Percentiles rank a stretch among this genome's conserved stretches.
phyloP scores from a whole-genome alignment of 2,888 invertebrate genomes.

The Sturmia bella region DNA sequence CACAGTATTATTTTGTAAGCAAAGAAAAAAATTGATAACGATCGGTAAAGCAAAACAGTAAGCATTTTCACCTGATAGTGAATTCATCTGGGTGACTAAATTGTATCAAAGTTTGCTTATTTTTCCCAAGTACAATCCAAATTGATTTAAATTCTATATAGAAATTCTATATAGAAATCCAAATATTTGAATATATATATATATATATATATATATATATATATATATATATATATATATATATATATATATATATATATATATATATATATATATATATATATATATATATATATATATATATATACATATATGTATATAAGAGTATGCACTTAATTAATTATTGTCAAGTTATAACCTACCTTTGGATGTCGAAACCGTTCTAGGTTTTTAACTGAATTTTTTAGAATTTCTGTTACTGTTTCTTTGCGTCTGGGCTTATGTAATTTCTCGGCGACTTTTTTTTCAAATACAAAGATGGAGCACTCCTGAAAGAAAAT shows the following conservation, averaged over 20 bases:
- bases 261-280: neutral
- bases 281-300: neutral
- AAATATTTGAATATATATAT: too few relatives aligned
- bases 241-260: neutral
- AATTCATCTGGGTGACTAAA: too few relatives aligned
- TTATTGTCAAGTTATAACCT: constrained; percentile 56
- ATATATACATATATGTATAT: neutral
- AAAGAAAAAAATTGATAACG: too few relatives aligned
- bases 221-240: neutral
- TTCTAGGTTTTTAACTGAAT: constrained; percentile 90
- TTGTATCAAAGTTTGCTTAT: too few relatives aligned
- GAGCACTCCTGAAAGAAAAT: constrained; percentile 91
- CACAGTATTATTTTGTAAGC: too few relatives aligned
- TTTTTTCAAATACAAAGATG: constrained; percentile 96
- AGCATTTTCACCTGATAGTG: too few relatives aligned
- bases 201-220: neutral
- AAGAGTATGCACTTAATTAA: too few relatives aligned
- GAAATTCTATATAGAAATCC: too few relatives aligned
- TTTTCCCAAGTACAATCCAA: too few relatives aligned
- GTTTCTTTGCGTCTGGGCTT: constrained; percentile 95
- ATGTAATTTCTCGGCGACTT: constrained; percentile 94
- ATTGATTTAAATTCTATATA: too few relatives aligned
- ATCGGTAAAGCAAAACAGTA: too few relatives aligned
- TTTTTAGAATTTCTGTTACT: constrained; percentile 93
- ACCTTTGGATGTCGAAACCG: constrained; percentile 92